Evolutionary conservation across 2,888 invertebrate genomes (phyloP), one percentile per base, ranked within the genome.

Genomic region (Coleophora deauratella): DNA sequence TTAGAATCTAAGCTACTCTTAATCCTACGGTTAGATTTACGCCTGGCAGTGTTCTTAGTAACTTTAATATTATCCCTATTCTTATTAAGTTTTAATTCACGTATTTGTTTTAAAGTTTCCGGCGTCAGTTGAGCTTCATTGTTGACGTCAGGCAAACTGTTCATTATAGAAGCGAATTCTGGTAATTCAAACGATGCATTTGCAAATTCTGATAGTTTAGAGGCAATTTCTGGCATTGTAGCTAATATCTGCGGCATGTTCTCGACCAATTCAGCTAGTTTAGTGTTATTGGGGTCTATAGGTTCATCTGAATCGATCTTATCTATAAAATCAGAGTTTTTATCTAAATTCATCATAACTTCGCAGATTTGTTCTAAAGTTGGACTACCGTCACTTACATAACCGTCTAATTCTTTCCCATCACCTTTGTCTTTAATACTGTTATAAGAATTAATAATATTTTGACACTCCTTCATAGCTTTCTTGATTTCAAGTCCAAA

Each of bases 381-480:
- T 0, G 78, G 43, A 1, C 69, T 64, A 0, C 65, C 66, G 0
- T 74, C 67, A 1, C 54, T 38, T 0, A 53, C 43, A 1, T 21
- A 21, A 21, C 21, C 21, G 54, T 65, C 0, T 49, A 61, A 0
- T 62, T 61, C 1, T 54, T 54, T 0, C 69, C 68, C 1, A 62
- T 68, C 0, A 62, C 66, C 58, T n/a, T 59, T 56, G 7, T 59
- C 63, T 9, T 69, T 71, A 39, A 70, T 68, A 46, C 62, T 70
- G 47, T 76, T 78, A 14, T 79, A 81, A 0, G 81, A 77, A 35
- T 80, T 78, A 2, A 84, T 84, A 13, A 84, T 80, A 49, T 80
- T 79, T 56, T 84, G 81, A 45, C 84, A 82, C 33, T 84, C 82
- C 42, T 84, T 85, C 78, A 85, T 81, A 0, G 82, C 82, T 47